phyloP scores from a whole-genome alignment of 2,113 vertebrate genomes.

The Hiodon alosoides region DNA sequence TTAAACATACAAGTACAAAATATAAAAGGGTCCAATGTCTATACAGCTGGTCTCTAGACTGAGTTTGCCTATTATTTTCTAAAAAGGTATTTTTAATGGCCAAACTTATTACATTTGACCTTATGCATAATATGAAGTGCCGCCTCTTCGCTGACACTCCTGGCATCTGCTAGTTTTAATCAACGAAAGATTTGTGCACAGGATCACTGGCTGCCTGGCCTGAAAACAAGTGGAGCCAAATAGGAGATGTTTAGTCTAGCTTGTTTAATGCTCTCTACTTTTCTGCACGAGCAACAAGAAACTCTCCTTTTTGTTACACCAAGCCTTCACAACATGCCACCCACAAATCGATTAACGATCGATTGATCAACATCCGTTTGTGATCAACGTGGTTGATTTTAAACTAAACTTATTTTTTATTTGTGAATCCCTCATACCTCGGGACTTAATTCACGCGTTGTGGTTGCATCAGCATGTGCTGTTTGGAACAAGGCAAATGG shows the following conservation, averaged over 20 bases:
- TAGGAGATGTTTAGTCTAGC: no score
- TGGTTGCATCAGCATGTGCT: background rate
- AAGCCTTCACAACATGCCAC: background rate
- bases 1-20: no score
- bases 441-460: background rate
- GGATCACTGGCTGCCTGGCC: conserved; percentile 35
- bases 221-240: conserved; percentile 23
- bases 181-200: conserved; percentile 31
- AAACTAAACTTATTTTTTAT: no score
- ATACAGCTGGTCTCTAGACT: conserved; percentile 1
- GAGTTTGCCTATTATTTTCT: conserved; percentile 34
- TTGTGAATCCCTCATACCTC: no score
- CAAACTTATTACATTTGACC: conserved; percentile 30
- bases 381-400: no score
- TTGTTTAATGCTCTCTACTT: no score
- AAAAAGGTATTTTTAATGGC: conserved; percentile 49
- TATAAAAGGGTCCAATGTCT: no score
- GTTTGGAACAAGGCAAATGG: background rate
- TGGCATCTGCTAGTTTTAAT: conserved; percentile 47
- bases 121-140: conserved; percentile 45
- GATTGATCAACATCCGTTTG: no score
- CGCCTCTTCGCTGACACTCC: conserved; percentile 39
- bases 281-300: no score
- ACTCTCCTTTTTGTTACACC: background rate
- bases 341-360: no score